A percentile compares a stretch with the other conserved stretches of the same genome.
These are phyloP conservation scores for Phortica magna DNA, from an alignment of 2,888 invertebrate genomes.

Conservation along the genomic window DNA sequence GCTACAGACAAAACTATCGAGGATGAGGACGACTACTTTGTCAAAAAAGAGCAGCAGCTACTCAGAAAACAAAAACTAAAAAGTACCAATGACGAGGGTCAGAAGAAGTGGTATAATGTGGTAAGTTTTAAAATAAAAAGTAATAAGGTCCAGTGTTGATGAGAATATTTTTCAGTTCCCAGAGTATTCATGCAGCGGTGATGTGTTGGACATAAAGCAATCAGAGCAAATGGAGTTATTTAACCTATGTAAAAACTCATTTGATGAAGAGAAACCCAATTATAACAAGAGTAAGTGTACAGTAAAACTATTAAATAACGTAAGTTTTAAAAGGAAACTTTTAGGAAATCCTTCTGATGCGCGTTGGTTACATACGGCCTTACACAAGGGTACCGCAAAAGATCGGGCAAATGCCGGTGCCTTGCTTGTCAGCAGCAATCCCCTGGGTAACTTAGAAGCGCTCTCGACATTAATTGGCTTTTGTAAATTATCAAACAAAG, in stretches of 20 bases:
- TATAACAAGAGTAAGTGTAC: conserved; percentile 69
- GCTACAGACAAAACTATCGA: conserved; percentile 25
- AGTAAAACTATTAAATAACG: background rate
- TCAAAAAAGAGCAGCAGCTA: conserved; percentile 50
- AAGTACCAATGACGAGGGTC: conserved; percentile 56
- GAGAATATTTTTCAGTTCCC: conserved; percentile 61
- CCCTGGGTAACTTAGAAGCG: conserved; percentile 74
- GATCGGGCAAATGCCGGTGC: conserved; percentile 78
- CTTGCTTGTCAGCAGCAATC: conserved; percentile 76
- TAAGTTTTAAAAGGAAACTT: background rate
- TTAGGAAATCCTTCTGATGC: conserved; percentile 76
- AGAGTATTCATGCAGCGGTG: conserved; percentile 69
- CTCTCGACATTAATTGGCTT: conserved; percentile 73
- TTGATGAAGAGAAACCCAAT: conserved; percentile 67
- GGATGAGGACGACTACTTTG: conserved; percentile 58
- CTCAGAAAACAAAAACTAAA: conserved; percentile 52
- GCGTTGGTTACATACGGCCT: conserved; percentile 77
- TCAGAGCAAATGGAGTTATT: conserved; percentile 73
- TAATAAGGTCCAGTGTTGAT: background rate
- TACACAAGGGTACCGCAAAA: conserved; percentile 77
- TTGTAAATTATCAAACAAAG: conserved; percentile 76
- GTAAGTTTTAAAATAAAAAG: conserved; percentile 55
- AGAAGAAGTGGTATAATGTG: conserved; percentile 75
- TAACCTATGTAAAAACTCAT: conserved; percentile 72
- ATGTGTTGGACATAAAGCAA: conserved; percentile 76